Percentiles rank a stretch among this genome's conserved stretches.
These are phyloP conservation scores for Arizona elegans DNA, from an alignment of 2,113 vertebrate genomes.

Conservation along the genomic window DNA sequence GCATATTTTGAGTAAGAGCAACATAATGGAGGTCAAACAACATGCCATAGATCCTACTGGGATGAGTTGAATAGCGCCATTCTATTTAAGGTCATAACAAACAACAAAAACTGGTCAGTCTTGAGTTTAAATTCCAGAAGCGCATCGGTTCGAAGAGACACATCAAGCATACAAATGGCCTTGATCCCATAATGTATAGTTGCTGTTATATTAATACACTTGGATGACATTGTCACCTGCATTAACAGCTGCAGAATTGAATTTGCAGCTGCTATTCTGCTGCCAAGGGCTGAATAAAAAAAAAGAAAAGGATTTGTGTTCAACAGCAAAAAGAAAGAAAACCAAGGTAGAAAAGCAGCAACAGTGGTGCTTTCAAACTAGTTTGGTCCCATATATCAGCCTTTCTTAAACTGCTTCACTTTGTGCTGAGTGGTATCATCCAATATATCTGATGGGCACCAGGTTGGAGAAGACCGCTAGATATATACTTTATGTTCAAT, in stretches of 20 bases:
- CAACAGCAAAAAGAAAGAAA: background rate
- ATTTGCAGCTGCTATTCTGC: background rate
- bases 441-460: background rate
- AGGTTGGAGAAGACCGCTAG: background rate
- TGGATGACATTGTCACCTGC: background rate
- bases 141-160: constrained; percentile 50
- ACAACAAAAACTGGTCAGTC: constrained; percentile 41
- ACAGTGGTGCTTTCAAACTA: background rate
- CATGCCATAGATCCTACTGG: background rate
- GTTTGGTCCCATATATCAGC: background rate
- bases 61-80: background rate
- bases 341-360: background rate
- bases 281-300: background rate
- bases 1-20: constrained; percentile 38
- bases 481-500: background rate
- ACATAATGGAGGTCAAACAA: constrained; percentile 31
- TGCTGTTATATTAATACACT: constrained; percentile 43
- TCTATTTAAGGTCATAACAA: constrained; percentile 29
- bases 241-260: background rate
- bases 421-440: background rate
- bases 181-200: background rate
- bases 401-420: background rate
- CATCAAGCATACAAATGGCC: constrained; percentile 44
- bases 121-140: constrained; percentile 33
- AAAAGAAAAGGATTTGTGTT: background rate